A percentile compares a stretch with the other conserved stretches of the same genome.
phyloP scores from a whole-genome alignment of 2,888 invertebrate species.

The Hypselothyrea guttata region DNA sequence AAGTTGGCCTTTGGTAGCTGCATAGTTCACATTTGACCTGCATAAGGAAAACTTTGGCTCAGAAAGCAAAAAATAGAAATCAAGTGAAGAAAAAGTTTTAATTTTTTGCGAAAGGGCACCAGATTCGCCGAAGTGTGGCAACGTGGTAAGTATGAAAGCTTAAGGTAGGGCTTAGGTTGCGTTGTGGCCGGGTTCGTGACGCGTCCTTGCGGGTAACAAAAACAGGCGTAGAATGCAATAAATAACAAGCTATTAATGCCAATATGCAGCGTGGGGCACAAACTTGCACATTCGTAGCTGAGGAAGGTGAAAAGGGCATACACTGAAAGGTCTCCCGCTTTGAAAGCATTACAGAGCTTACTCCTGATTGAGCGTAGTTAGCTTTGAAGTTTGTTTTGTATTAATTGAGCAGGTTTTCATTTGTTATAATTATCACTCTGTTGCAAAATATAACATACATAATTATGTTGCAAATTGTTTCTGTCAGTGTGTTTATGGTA shows the following conservation, averaged over 20 bases:
- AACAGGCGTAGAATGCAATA: constrained; percentile 55
- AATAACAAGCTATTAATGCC: constrained; percentile 74
- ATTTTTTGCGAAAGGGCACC: constrained; percentile 23
- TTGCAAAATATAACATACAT: too few species aligned
- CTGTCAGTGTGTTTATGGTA: too few species aligned
- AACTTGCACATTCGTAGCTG: constrained; percentile 22
- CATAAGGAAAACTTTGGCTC: constrained; percentile 28
- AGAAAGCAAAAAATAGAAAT: constrained; percentile 48
- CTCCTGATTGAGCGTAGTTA: too few species aligned
- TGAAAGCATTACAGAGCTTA: too few species aligned
- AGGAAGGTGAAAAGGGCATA: neutral
- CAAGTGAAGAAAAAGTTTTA: constrained; percentile 36
- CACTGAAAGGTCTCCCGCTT: too few species aligned
- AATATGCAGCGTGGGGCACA: constrained; percentile 45
- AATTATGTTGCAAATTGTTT: too few species aligned
- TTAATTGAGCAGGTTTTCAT: too few species aligned
- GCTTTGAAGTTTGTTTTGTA: too few species aligned
- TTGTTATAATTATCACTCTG: too few species aligned
- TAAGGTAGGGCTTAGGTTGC: neutral
- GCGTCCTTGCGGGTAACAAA: constrained; percentile 55
- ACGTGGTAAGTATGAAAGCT: constrained; percentile 10
- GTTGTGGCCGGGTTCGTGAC: constrained; percentile 39
- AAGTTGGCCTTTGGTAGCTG: neutral
- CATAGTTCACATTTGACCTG: too few species aligned
- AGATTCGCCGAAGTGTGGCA: constrained; percentile 16